These are phyloP conservation scores for Charaxes varanes DNA, from an alignment of 1,140 invertebrate genomes.

Conservation along the genomic window DNA sequence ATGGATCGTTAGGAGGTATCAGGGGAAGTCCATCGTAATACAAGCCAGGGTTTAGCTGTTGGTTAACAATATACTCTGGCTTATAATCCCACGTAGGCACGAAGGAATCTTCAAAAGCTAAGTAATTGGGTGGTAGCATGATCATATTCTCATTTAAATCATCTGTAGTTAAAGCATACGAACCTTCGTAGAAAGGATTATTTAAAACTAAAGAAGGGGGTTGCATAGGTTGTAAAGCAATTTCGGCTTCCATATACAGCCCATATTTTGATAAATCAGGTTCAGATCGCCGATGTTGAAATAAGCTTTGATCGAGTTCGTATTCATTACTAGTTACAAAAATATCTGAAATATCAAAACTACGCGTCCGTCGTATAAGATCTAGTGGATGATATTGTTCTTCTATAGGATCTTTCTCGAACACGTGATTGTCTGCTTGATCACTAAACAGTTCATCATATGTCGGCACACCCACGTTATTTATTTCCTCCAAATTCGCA, in stretches of 20 bases:
- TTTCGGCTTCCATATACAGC: slow-evolving; percentile 53
- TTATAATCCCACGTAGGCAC: slow-evolving; percentile 63
- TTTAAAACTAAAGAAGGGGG: slow-evolving; percentile 60
- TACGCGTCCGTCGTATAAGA: slow-evolving; percentile 50
- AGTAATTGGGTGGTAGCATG: slow-evolving; percentile 63
- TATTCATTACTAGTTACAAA: slow-evolving; percentile 31
- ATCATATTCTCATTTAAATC: slow-evolving; percentile 45
- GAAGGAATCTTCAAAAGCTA: slow-evolving; percentile 69
- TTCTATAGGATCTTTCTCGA: slow-evolving; percentile 23
- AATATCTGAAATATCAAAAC: slow-evolving; percentile 62
- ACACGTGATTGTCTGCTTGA: slow-evolving; percentile 27
- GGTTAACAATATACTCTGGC: slow-evolving; percentile 39
- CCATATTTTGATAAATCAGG: slow-evolving; percentile 64
- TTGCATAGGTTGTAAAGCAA: slow-evolving; percentile 40
- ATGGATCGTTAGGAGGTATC: slow-evolving; percentile 60
- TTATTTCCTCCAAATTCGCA: slow-evolving; percentile 57
- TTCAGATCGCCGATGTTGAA: slow-evolving; percentile 49
- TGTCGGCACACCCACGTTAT: slow-evolving; percentile 62
- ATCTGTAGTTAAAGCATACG: slow-evolving; percentile 45
- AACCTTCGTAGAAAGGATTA: slow-evolving; percentile 70
- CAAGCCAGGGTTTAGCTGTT: slow-evolving; percentile 41
- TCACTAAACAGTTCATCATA: slow-evolving; percentile 37
- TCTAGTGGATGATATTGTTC: slow-evolving; percentile 26
- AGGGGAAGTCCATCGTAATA: slow-evolving; percentile 59
- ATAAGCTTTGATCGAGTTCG: slow-evolving; percentile 27